Evolutionary conservation across 2,797 vertebrate species (phyloP), one percentile per base, ranked within the genome.

Genomic region (Phrynocephalus vlangalii): DNA sequence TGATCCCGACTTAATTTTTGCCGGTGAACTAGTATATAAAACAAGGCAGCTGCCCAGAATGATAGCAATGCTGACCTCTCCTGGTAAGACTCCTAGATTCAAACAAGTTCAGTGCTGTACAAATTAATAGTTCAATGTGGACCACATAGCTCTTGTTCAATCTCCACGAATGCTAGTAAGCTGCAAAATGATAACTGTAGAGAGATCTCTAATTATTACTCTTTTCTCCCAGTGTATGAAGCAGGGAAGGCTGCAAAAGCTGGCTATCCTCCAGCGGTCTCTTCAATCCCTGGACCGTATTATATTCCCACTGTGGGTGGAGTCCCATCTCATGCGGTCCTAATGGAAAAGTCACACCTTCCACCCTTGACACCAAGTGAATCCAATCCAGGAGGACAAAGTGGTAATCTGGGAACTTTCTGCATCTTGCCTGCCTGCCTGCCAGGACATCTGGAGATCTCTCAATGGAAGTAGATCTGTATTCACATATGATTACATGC

Each of bases 171-270:
- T 11, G 81, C 76, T 8, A 68, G 11, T 26, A 77, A 16, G 72
- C n/a, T 85, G 79, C 52, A 18, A 9, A 30, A 8, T 33, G 20
- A 72, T 84, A 83, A 30, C 33, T 16, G 26, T 70, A 71, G 28
- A 68, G 28, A 88, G 88, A 88, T 0, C 0, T 70, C 67, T 91
- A 28, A 84, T 93, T 52, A 93, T 85, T 86, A 22, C 50, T 94
- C 75, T 88, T 92, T 92, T 92, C 93, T 88, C 92, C 90, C 94
- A 99, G 99, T 99, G 89, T 99, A 99, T 75, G 97, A 98, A 95
- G 99, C 98, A 44, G 99, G 98, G 88, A 99, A 99, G 95, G 97
- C 97, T 91, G 98, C 97, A 10, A 99, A 99, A 95, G 96, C 96
- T 77, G 96, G 96, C 33, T 98, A 96, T 73, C 96, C 97, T 87